These are phyloP conservation scores for Halisarca cf. caerulea DNA, from an alignment of 37 sponge, comb jelly and placozoan genomes.

Conservation along the genomic window DNA sequence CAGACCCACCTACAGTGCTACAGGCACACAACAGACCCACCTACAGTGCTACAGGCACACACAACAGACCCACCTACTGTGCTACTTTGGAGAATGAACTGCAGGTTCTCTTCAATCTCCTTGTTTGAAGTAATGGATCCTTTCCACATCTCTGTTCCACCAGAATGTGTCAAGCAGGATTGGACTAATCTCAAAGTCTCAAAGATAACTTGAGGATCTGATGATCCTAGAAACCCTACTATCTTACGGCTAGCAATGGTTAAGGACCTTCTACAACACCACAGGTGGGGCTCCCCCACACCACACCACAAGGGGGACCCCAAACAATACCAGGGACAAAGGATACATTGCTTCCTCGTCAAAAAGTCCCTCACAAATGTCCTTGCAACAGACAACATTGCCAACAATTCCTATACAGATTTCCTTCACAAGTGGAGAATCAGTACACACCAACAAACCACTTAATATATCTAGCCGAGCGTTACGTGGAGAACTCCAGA, in stretches of 20 bases:
- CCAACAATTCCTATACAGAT: slow-evolving; percentile 62
- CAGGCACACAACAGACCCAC: no score
- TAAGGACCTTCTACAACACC: not conserved
- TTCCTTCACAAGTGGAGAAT: slow-evolving; percentile 32
- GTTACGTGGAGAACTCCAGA: not conserved
- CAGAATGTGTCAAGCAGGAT: slow-evolving; percentile 13
- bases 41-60: no score
- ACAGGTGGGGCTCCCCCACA: not conserved
- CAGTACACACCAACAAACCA: not conserved
- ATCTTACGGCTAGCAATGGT: not conserved
- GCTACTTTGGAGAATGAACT: slow-evolving; percentile 26
- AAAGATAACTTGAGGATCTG: not conserved
- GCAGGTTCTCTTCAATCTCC: not conserved
- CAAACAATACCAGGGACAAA: no score
- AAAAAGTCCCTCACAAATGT: slow-evolving; percentile 26
- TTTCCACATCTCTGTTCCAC: not conserved
- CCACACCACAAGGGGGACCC: no score
- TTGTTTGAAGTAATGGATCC: not conserved
- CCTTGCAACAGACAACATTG: slow-evolving; percentile 52
- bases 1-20: no score
- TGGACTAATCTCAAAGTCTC: slow-evolving; percentile 4
- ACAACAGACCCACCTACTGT: slow-evolving; percentile 4
- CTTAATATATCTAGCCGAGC: not conserved
- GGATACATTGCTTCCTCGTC: not conserved
- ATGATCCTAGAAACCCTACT: not conserved